Conservation (phyloP, 2,888 invertebrate genomes). For the Cantharis lateralis region DNA sequence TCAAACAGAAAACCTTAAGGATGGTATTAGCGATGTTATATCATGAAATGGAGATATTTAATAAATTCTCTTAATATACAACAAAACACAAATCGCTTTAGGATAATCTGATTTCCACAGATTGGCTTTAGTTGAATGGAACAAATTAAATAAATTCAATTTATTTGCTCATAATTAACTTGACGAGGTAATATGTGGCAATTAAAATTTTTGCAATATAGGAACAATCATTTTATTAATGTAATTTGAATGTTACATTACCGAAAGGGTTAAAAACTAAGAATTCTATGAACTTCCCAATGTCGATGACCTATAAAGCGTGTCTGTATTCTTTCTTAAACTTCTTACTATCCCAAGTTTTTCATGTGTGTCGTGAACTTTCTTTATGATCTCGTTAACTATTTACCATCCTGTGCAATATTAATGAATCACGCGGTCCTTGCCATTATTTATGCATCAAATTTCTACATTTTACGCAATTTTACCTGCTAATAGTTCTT, state of each 20-base stretch:
- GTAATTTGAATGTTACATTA: too few species aligned
- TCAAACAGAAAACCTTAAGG: too few species aligned
- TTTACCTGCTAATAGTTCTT: background rate
- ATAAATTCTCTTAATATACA: background rate
- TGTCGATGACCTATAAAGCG: background rate
- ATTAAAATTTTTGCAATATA: background rate
- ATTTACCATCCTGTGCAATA: background rate
- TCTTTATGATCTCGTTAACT: background rate
- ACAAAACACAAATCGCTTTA: background rate
- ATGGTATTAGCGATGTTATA: too few species aligned
- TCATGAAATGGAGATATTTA: background rate
- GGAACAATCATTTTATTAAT: background rate
- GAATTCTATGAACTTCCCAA: background rate
- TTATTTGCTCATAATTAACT: background rate
- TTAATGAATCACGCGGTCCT: background rate
- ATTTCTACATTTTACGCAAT: background rate
- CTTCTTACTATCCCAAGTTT: background rate
- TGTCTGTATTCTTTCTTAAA: background rate
- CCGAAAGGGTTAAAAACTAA: background rate
- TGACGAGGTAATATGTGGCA: background rate
- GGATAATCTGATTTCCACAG: background rate
- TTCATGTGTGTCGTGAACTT: background rate
- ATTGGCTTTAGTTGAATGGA: background rate
- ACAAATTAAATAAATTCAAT: too few species aligned
- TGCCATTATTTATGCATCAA: background rate